These are phyloP conservation scores for Girardinichthys multiradiatus DNA, from an alignment of 2,113 vertebrate species.

Conservation along the genomic window DNA sequence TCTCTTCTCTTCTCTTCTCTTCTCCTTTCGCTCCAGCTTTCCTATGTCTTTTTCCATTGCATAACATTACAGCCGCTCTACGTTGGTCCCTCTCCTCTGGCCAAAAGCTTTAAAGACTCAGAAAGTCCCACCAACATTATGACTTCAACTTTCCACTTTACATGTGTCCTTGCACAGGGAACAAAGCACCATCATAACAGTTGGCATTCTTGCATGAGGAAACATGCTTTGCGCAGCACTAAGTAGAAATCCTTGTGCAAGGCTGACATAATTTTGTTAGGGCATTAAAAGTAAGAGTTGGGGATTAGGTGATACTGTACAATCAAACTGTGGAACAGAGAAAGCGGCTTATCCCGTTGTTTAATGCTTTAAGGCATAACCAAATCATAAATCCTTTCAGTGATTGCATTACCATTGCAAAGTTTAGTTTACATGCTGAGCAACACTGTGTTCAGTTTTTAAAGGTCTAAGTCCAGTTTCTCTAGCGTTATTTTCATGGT, in stretches of 20 bases:
- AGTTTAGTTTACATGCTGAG: not conserved
- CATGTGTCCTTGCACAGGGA: constrained; percentile 61
- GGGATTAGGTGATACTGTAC: not conserved
- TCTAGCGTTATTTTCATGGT: not conserved
- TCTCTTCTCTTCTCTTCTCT: constrained; percentile 47
- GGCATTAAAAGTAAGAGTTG: constrained; percentile 14
- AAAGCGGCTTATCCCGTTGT: constrained; percentile 6
- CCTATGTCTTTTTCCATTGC: constrained; percentile 75
- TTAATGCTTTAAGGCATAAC: not conserved
- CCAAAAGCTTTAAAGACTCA: constrained; percentile 69
- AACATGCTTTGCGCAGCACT: constrained; percentile 10
- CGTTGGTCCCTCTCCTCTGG: constrained; percentile 65
- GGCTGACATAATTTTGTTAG: constrained; percentile 11
- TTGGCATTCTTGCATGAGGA: constrained; percentile 35
- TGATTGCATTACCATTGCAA: not conserved
- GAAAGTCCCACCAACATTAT: constrained; percentile 69
- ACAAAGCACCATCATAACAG: constrained; percentile 47
- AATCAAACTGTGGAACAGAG: constrained; percentile 1
- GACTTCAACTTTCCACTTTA: constrained; percentile 73
- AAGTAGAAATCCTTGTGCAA: constrained; percentile 24
- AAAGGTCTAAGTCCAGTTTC: not conserved
- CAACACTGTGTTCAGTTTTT: not conserved
- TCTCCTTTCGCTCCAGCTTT: constrained; percentile 59
- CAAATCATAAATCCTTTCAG: not conserved
- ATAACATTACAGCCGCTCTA: constrained; percentile 66